Conservation (phyloP, 2,113 vertebrate species). For the Piaya cayana region DNA sequence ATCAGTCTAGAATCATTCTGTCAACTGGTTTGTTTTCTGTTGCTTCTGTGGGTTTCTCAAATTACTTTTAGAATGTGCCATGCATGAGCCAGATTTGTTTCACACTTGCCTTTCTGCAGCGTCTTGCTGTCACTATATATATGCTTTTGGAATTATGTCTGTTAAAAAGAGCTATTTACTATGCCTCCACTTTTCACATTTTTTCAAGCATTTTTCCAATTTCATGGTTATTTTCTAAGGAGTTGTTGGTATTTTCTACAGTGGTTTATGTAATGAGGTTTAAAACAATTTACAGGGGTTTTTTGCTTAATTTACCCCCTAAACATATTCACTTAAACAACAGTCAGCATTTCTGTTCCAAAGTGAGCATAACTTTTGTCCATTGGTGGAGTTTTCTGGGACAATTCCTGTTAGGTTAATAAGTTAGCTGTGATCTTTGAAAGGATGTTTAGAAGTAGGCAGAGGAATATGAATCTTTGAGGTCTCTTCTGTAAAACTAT, state of each 20-base stretch:
- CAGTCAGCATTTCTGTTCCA: slow-evolving; percentile 25
- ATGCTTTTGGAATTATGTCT: background rate
- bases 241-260: background rate
- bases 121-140: slow-evolving; percentile 1
- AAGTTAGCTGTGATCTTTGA: background rate
- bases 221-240: slow-evolving; percentile 2
- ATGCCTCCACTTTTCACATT: background rate
- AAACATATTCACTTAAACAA: slow-evolving; percentile 8
- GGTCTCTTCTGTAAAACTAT: background rate
- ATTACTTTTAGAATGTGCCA: background rate
- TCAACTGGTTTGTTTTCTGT: background rate
- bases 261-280: background rate
- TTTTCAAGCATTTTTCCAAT: slow-evolving; percentile 10
- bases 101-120: background rate
- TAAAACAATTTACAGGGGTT: background rate
- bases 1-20: background rate
- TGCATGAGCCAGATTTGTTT: slow-evolving; percentile 1
- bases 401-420: background rate
- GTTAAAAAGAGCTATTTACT: background rate
- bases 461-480: background rate
- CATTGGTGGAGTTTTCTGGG: background rate
- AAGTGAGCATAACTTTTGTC: background rate
- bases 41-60: background rate
- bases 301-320: background rate
- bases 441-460: background rate